Percentiles rank a stretch among this genome's conserved stretches.
Evolutionary conservation across 2,797 vertebrate genomes (phyloP).

Genomic region (Alosa sapidissima): DNA sequence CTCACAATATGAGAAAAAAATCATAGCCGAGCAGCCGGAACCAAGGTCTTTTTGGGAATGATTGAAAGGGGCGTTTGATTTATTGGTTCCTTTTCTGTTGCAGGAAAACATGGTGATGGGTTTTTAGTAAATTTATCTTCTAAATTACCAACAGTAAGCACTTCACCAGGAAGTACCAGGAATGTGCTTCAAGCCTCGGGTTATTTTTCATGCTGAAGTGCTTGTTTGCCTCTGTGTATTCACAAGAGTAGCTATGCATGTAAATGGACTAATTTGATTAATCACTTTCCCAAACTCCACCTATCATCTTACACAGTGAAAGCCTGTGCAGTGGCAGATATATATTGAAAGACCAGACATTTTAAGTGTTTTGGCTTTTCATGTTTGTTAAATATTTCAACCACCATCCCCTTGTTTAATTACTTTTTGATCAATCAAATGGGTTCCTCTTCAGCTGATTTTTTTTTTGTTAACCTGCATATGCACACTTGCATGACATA

Average conservation of each 20-base stretch:
- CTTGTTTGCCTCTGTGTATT: slow-evolving; percentile 15
- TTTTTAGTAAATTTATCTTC: slow-evolving; percentile 13
- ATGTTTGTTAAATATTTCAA: neutral
- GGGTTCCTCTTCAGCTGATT: neutral
- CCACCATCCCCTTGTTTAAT: neutral
- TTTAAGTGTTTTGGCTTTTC: neutral
- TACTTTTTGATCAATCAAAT: neutral
- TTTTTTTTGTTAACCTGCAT: neutral
- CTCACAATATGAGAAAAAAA: slow-evolving; percentile 35
- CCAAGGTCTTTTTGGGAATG: slow-evolving; percentile 10
- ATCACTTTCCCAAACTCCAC: neutral
- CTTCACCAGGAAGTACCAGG: neutral
- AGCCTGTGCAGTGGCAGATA: neutral
- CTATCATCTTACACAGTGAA: neutral
- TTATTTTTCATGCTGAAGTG: neutral
- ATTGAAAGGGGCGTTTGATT: slow-evolving; percentile 9
- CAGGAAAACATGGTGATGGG: slow-evolving; percentile 12
- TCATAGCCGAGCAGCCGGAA: slow-evolving; percentile 2
- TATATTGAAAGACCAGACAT: neutral
- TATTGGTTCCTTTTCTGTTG: slow-evolving; percentile 11
- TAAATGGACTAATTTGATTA: slow-evolving; percentile 15
- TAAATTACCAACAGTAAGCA: slow-evolving; percentile 7
- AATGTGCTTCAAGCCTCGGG: neutral
- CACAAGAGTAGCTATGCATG: slow-evolving; percentile 8
- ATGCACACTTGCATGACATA: neutral